Evolutionary conservation across 2,888 invertebrate species (phyloP), one percentile per base, ranked within the genome.

Genomic region (Drosophila helvetica): DNA sequence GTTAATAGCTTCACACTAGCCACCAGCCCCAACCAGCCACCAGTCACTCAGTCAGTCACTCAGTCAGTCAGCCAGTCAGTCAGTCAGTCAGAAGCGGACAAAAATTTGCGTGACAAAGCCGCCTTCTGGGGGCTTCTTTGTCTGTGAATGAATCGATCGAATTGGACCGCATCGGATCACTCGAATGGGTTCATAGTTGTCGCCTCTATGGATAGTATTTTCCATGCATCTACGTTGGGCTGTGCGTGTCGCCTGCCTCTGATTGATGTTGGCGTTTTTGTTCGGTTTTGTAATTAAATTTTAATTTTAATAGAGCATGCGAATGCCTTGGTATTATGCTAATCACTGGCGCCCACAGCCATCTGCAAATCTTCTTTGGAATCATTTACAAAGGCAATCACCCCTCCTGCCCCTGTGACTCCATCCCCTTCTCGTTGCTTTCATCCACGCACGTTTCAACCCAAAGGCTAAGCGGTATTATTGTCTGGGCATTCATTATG

Each of bases 51-150:
- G 5, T 22, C 22, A 22, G 22, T 22, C 22, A 4, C 4, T 22
- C 19, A 19, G 19, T 19, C 1, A 22, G 22, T 22, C 22, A 56
- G 17, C 8, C 12, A 18, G 1, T 9, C 25, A 10, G 18, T 38
- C 46, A 25, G 51, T 43, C 62, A 50, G 27, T 60, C 70, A 71
- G 50, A 78, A 76, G 64, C 65, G 54, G 38, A 12, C 62, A 38
- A 46, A 30, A 59, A 76, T 82, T 86, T 83, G 84, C 80, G 80
- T 86, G 76, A 86, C 81, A 82, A 81, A 76, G 80, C 68, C 64
- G 56, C 81, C 71, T 67, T 67, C 66, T 67, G 66, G 50, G 50
- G 66, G 45, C 67, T 66, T 27, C 57, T 66, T 45, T 56, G 46
- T 30, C 54, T 8, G 50, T 43, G 22, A 42, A 69, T 61, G 61